Conservation (phyloP, 2,113 vertebrate genomes). For the Cardinalis cardinalis region DNA sequence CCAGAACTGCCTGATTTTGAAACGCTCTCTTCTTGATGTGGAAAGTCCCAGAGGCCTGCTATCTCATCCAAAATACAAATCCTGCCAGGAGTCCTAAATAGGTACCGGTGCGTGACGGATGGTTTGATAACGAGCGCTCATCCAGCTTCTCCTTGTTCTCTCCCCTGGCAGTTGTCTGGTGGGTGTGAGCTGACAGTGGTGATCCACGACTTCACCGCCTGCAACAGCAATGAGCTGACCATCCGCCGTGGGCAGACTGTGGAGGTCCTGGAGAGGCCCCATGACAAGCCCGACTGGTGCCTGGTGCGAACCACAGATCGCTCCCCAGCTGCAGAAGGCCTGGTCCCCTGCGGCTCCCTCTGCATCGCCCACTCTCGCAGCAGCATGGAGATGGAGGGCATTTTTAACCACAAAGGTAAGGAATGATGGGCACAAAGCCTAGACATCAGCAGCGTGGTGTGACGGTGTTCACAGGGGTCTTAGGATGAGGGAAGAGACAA, state of each 20-base stretch:
- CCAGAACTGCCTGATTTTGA: not conserved
- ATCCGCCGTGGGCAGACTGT: conserved; percentile 95
- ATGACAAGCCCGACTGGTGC: conserved; percentile 96
- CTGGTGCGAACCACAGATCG: conserved; percentile 94
- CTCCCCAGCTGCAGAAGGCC: conserved; percentile 89
- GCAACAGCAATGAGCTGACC: conserved; percentile 94
- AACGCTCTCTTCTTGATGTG: not conserved
- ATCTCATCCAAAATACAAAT: not conserved
- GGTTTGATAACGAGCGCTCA: not conserved
- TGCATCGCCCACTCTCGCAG: conserved; percentile 97
- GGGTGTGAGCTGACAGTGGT: conserved; percentile 97
- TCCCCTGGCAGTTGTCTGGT: conserved; percentile 84
- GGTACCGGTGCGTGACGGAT: not conserved
- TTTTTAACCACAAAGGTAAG: conserved; percentile 99
- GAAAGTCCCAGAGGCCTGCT: not conserved
- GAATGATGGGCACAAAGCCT: accelerated
- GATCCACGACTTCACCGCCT: conserved; percentile 94
- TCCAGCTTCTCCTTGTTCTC: conserved; percentile 16
- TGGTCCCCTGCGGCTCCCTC: conserved; percentile 93
- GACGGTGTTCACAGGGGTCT: too few relatives aligned
- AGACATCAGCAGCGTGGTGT: accelerated
- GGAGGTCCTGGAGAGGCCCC: conserved; percentile 93
- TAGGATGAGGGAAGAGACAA: too few relatives aligned
- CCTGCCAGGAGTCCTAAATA: conserved; percentile 15
- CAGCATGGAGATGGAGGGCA: conserved; percentile 99